Percentiles rank a stretch among this genome's conserved stretches.
These are phyloP conservation scores for Zaprionus bogoriensis DNA, from an alignment of 2,888 invertebrate genomes.

Conservation along the genomic window DNA sequence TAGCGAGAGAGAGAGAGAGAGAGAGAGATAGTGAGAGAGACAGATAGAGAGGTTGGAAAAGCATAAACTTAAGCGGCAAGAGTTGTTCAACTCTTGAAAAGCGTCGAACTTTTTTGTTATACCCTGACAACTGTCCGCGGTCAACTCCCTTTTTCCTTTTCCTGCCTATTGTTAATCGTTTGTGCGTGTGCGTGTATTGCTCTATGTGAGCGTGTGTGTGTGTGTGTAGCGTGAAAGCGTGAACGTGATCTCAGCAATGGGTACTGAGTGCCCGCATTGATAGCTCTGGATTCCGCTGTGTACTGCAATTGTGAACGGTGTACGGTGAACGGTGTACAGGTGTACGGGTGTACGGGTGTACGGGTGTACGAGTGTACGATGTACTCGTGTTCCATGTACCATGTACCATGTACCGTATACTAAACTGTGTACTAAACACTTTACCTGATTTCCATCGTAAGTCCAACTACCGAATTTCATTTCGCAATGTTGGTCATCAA, in stretches of 20 bases:
- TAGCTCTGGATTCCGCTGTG: slow-evolving; percentile 7
- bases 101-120: slow-evolving; percentile 13
- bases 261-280: slow-evolving; percentile 8
- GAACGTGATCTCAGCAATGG: slow-evolving; percentile 18
- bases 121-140: slow-evolving; percentile 1
- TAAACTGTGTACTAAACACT: slow-evolving; percentile 64
- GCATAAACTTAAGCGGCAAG: slow-evolving; percentile 52
- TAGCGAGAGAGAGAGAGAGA: slow-evolving; percentile 32
- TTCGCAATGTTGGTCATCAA: slow-evolving; percentile 99
- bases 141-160: slow-evolving; percentile 15
- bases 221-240: slow-evolving; percentile 48
- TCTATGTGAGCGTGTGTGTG: slow-evolving; percentile 15
- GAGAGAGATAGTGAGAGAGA: slow-evolving; percentile 15
- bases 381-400: slow-evolving; percentile 11
- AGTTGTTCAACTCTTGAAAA: background rate
- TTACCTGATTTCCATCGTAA: slow-evolving; percentile 98
- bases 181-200: slow-evolving; percentile 42
- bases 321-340: slow-evolving; percentile 36
- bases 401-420: slow-evolving; percentile 12
- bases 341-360: slow-evolving; percentile 18
- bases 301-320: slow-evolving; percentile 16
- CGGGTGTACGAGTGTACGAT: slow-evolving; percentile 14
- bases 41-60: slow-evolving; percentile 34
- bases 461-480: slow-evolving; percentile 99
- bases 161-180: slow-evolving; percentile 7